Evolutionary conservation across 1,140 invertebrate genomes (phyloP), one percentile per base, ranked within the genome.

Genomic region (Cyphomyrmex costatus): DNA sequence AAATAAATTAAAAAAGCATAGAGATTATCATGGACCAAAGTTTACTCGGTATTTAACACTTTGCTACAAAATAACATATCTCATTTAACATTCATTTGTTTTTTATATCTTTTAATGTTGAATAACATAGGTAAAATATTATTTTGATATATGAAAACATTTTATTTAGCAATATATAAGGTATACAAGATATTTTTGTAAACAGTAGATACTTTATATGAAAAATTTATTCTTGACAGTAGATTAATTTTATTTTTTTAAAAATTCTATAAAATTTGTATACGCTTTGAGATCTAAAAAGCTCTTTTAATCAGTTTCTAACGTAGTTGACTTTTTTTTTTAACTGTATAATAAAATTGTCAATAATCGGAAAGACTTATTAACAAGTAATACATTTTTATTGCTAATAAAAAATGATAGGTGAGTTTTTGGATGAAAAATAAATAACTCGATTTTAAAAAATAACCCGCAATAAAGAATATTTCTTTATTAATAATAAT

Each of bases 401-500:
- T 36, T 12, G 2, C 27, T 73, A 19, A 60, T 33, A 24, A 83
- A 60, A 14, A 80, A 10, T 56, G 16, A 82, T 12, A 82, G 79
- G 36, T 82, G 19, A 56, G 74, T 70, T 53, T 21, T 21, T 27
- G 80, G 80, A 49, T 7, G n/a, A 58, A 73, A 58, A 89, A 86
- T 51, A 6, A 60, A 89, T 65, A 86, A 85, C 51, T 76, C 27
- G 16, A 76, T 90, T 90, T 92, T 90, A 93, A 88, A 94, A 94
- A 94, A 93, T 93, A 94, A 94, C 93, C 93, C 94, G 92, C 92
- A 94, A 94, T 92, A 93, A 93, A 90, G 83, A 93, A 88, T 92
- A 86, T 90, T 63, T 93, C 91, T 94, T 93, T 86, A 92, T 91
- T 85, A 88, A 92, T 91, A 86, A 89, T 87, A 73, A 89, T 91